Evolutionary conservation across 2,888 invertebrate genomes (phyloP).

Genomic region (Mechanitis mazaeus): DNA sequence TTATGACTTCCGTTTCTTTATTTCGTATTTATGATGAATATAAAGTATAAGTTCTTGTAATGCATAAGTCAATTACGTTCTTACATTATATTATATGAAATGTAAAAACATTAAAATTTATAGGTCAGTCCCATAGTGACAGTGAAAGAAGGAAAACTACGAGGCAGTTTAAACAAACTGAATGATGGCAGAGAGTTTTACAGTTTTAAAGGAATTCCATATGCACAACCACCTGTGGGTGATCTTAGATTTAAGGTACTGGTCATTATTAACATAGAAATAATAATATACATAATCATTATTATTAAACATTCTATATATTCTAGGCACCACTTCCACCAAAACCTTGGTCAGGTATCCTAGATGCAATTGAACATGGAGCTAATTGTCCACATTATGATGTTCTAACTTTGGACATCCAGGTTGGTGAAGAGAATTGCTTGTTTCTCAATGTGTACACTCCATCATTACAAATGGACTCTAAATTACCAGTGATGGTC

Average conservation of each 20-base stretch:
- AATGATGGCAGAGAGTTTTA: constrained; percentile 42
- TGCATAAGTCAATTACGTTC: too few species aligned
- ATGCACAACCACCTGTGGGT: constrained; percentile 67
- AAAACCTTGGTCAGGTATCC: constrained; percentile 43
- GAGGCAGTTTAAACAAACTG: constrained; percentile 35
- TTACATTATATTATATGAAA: too few species aligned
- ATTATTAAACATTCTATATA: neutral
- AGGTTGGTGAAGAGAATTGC: constrained; percentile 47
- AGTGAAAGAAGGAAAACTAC: constrained; percentile 40
- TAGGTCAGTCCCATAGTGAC: constrained; percentile 27
- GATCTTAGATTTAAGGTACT: constrained; percentile 68
- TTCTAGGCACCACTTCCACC: constrained; percentile 47
- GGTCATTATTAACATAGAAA: neutral
- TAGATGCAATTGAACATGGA: constrained; percentile 44
- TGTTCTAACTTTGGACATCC: constrained; percentile 25
- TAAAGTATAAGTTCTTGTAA: too few species aligned
- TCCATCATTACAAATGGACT: constrained; percentile 30
- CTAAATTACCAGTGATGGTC: constrained; percentile 52
- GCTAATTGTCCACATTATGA: constrained; percentile 46
- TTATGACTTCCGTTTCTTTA: too few species aligned
- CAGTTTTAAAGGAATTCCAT: constrained; percentile 67
- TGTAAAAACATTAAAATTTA: too few species aligned
- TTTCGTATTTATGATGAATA: too few species aligned
- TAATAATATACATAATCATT: neutral
- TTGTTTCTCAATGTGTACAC: constrained; percentile 51